These are phyloP conservation scores for Pantherophis guttatus DNA, from an alignment of 2,113 vertebrate species.

Conservation along the genomic window DNA sequence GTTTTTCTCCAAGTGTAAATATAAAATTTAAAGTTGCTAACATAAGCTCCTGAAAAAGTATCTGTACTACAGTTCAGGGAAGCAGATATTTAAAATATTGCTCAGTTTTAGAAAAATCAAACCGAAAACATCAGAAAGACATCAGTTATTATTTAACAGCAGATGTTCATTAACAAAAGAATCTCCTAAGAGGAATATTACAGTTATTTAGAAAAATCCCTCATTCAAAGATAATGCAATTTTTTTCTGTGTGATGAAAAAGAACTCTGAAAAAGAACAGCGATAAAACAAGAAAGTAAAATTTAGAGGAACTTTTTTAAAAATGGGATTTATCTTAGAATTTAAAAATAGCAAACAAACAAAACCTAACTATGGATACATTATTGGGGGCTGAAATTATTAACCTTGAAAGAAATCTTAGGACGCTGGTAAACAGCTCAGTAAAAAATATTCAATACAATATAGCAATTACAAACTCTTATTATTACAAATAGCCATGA, in stretches of 20 bases:
- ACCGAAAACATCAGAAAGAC: background rate
- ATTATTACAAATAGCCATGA: background rate
- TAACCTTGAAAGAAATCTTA: background rate
- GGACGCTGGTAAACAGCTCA: background rate
- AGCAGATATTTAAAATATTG: background rate
- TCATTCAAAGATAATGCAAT: background rate
- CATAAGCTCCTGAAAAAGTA: background rate
- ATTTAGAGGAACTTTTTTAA: background rate
- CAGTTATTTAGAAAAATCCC: background rate
- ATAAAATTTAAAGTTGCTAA: background rate
- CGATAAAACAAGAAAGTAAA: background rate
- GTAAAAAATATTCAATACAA: background rate
- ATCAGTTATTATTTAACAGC: background rate
- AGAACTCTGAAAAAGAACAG: background rate
- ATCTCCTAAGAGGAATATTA: background rate
- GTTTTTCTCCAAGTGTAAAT: background rate
- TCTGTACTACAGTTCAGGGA: background rate
- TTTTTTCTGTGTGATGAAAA: background rate
- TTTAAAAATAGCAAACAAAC: background rate
- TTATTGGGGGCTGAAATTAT: background rate
- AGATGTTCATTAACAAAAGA: background rate
- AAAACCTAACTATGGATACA: background rate
- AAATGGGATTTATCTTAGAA: background rate
- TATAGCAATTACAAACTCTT: background rate
- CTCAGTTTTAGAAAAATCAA: background rate